Evolutionary conservation across 2,797 vertebrate species (phyloP).

Genomic region (Onychomys arenicola): DNA sequence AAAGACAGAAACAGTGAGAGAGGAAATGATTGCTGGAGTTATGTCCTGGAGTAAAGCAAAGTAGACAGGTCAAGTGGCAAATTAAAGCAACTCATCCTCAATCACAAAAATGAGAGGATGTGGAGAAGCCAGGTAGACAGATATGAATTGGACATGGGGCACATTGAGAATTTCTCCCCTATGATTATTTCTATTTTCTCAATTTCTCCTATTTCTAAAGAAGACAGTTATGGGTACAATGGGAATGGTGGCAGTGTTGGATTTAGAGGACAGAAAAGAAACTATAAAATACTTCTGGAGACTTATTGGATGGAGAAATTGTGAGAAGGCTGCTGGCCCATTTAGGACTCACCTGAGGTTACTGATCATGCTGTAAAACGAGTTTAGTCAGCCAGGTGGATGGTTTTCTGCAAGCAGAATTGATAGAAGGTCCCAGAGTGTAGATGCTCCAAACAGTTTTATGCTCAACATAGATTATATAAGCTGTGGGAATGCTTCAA

Average conservation of each 20-base stretch:
- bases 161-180: not conserved
- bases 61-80: not conserved
- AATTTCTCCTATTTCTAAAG: not conserved
- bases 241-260: not conserved
- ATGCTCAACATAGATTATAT: conserved; percentile 37
- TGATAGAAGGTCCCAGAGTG: not conserved
- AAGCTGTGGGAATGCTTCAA: conserved; percentile 1
- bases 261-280: not conserved
- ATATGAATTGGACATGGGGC: not conserved
- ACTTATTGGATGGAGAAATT: not conserved
- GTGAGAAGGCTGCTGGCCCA: not conserved
- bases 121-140: too few relatives aligned
- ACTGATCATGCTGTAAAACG: not conserved
- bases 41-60: not conserved
- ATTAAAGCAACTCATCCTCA: not conserved
- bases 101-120: not conserved
- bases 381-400: not conserved
- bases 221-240: not conserved
- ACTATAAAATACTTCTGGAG: not conserved
- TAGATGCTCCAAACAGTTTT: conserved; percentile 29
- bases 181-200: not conserved
- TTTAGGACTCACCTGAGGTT: not conserved
- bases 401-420: conserved; percentile 13
- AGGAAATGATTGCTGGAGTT: not conserved
- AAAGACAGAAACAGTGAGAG: not conserved